phyloP scores from a whole-genome alignment of 2,113 vertebrate species.

The Dipodomys ordii region DNA sequence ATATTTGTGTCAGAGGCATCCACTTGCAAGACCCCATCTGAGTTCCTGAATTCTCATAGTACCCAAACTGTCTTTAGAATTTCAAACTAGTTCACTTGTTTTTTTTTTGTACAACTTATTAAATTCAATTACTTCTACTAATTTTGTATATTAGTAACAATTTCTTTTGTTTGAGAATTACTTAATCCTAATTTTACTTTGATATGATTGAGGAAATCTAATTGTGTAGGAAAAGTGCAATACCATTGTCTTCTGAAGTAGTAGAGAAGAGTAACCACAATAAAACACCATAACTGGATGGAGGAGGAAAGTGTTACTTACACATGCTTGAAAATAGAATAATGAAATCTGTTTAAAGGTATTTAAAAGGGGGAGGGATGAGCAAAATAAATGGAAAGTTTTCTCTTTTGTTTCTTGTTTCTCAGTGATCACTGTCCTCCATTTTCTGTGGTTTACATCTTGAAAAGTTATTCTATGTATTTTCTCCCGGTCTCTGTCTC shows the following conservation, averaged over 20 bases:
- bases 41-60: neutral
- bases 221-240: neutral
- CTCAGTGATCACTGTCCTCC: too few species aligned
- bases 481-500: too few species aligned
- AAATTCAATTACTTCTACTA: neutral
- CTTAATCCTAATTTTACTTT: neutral
- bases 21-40: too few species aligned
- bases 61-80: neutral
- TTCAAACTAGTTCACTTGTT: neutral
- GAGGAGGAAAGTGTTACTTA: neutral
- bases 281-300: neutral
- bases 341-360: too few species aligned
- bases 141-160: slow-evolving; percentile 1
- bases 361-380: too few species aligned
- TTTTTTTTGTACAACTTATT: neutral
- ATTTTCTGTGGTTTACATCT: too few species aligned
- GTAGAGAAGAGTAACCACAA: neutral
- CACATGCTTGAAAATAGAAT: too few species aligned
- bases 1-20: neutral
- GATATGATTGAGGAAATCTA: neutral
- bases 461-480: too few species aligned
- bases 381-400: too few species aligned
- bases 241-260: neutral
- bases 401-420: too few species aligned
- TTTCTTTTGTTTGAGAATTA: neutral